These are phyloP conservation scores for Tauraco erythrolophus DNA, from an alignment of 2,113 vertebrate genomes.

Conservation along the genomic window DNA sequence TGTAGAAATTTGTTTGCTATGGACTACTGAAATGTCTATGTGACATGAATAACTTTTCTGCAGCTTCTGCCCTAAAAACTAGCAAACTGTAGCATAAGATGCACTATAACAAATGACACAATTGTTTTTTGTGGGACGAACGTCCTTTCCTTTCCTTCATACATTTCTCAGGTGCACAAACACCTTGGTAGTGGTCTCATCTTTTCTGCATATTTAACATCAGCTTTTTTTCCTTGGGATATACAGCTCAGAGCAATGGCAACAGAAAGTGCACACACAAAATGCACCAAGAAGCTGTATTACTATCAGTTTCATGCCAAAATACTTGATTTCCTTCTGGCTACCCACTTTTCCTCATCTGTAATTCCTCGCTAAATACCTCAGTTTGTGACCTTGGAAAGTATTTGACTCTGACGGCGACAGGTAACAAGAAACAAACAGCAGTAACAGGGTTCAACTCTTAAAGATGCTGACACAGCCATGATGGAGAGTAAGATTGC, in stretches of 20 bases:
- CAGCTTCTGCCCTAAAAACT: neutral
- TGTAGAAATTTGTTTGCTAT: neutral
- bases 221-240: neutral
- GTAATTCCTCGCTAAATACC: neutral
- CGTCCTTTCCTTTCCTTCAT: neutral
- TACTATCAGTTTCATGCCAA: neutral
- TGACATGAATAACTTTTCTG: neutral
- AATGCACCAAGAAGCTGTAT: neutral
- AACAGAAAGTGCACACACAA: neutral
- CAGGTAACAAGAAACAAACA: neutral
- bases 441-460: fast-evolving
- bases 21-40: neutral
- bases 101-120: fast-evolving
- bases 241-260: neutral
- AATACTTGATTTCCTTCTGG: neutral
- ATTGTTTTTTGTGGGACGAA: neutral
- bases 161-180: neutral
- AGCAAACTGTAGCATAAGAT: neutral
- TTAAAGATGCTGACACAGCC: neutral
- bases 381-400: neutral
- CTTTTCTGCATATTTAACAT: neutral
- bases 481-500: neutral
- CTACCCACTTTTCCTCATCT: neutral
- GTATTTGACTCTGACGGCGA: neutral
- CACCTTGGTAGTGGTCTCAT: neutral